phyloP scores from a whole-genome alignment of 2,888 invertebrate genomes.

The Drosophila antonietae region DNA sequence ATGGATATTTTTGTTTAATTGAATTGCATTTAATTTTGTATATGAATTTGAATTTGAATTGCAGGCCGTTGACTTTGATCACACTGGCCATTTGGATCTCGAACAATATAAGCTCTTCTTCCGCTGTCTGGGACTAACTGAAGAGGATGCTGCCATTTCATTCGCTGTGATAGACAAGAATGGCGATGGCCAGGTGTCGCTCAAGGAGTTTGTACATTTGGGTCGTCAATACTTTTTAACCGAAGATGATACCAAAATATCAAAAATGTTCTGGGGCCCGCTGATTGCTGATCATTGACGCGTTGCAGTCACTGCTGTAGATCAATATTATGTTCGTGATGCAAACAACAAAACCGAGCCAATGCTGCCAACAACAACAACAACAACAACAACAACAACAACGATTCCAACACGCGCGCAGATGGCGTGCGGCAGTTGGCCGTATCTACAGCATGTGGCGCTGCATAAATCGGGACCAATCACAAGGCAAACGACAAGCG shows the following conservation, averaged over 20 bases:
- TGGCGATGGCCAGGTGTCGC: slow-evolving; percentile 90
- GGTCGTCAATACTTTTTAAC: slow-evolving; percentile 93
- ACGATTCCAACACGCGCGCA: slow-evolving; percentile 56
- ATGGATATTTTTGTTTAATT: too few relatives aligned
- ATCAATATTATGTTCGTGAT: slow-evolving; percentile 51
- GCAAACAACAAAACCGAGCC: slow-evolving; percentile 31
- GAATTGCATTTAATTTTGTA: neutral
- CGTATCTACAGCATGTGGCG: slow-evolving; percentile 74
- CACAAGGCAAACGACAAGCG: slow-evolving; percentile 51
- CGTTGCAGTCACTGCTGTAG: slow-evolving; percentile 74
- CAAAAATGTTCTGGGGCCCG: slow-evolving; percentile 95
- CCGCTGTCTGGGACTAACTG: slow-evolving; percentile 90
- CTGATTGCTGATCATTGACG: slow-evolving; percentile 87
- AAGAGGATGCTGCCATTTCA: slow-evolving; percentile 91
- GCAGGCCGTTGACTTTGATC: slow-evolving; percentile 93
- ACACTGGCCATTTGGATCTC: slow-evolving; percentile 91
- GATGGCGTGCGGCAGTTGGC: slow-evolving; percentile 65
- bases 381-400: slow-evolving; percentile 7
- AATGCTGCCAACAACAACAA: slow-evolving; percentile 47
- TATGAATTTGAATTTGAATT: neutral
- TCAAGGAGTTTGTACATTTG: slow-evolving; percentile 92
- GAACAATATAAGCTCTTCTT: slow-evolving; percentile 94
- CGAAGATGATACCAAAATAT: slow-evolving; percentile 90
- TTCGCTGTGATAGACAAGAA: slow-evolving; percentile 92
- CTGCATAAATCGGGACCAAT: slow-evolving; percentile 58